phyloP scores from a whole-genome alignment of 2,888 invertebrate genomes.

The Spodoptera picta region DNA sequence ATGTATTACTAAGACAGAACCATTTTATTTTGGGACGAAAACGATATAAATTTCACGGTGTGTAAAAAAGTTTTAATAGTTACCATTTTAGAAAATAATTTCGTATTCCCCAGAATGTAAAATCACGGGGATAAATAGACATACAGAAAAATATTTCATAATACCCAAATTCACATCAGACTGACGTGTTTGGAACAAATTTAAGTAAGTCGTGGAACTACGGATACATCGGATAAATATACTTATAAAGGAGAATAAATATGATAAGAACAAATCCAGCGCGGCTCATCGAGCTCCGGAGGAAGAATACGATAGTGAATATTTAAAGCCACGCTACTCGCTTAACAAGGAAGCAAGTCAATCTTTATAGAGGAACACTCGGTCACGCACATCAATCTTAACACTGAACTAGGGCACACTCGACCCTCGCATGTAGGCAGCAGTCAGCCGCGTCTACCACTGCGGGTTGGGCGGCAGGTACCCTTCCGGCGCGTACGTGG shows the following conservation, averaged over 20 bases:
- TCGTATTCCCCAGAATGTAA: slow-evolving; percentile 8
- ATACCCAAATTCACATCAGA: no score
- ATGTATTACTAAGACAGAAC: no score
- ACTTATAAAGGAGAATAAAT: slow-evolving; percentile 53
- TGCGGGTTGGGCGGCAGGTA: slow-evolving; percentile 82
- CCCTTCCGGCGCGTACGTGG: slow-evolving; percentile 68
- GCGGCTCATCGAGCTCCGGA: slow-evolving; percentile 44
- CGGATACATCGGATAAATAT: slow-evolving; percentile 34
- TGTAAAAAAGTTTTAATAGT: no score
- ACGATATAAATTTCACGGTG: no score
- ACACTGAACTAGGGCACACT: slow-evolving; percentile 48
- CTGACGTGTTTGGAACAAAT: no score
- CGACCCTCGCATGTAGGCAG: slow-evolving; percentile 40
- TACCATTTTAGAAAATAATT: slow-evolving; percentile 14
- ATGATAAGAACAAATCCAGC: slow-evolving; percentile 43
- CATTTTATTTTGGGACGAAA: no score
- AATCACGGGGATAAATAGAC: slow-evolving; percentile 8
- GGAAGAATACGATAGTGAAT: slow-evolving; percentile 47
- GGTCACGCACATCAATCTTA: slow-evolving; percentile 47
- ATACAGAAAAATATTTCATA: no score
- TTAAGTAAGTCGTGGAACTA: slow-evolving; percentile 11
- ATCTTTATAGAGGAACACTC: slow-evolving; percentile 42
- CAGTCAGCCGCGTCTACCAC: slow-evolving; percentile 71
- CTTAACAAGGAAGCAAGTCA: slow-evolving; percentile 49
- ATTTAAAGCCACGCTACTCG: slow-evolving; percentile 65